These are phyloP conservation scores for Vanessa cardui DNA, from an alignment of 2,888 invertebrate species.

Conservation along the genomic window DNA sequence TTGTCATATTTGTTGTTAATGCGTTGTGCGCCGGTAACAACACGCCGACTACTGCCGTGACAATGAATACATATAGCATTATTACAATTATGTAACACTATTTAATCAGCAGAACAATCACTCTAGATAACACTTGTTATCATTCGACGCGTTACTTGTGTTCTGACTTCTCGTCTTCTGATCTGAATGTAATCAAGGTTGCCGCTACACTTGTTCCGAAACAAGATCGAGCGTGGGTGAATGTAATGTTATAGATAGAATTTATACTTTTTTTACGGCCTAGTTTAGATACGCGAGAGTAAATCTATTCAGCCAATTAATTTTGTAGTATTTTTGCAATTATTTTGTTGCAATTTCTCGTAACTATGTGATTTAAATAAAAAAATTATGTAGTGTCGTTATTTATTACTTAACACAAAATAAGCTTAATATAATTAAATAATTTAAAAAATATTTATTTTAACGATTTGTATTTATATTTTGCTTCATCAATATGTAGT, in stretches of 20 bases:
- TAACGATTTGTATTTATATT: too few species aligned
- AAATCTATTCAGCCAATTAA: neutral
- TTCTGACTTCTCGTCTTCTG: slow-evolving; percentile 5
- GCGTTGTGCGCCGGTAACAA: slow-evolving; percentile 45
- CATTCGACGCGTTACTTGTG: slow-evolving; percentile 4
- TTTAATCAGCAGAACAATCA: slow-evolving; percentile 33
- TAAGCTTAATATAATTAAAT: too few species aligned
- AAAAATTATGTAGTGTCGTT: too few species aligned
- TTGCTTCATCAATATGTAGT: neutral
- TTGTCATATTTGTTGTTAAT: slow-evolving; percentile 59
- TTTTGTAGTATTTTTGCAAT: neutral
- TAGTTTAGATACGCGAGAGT: neutral
- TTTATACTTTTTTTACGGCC: neutral
- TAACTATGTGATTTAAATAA: too few species aligned
- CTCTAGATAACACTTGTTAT: slow-evolving; percentile 21
- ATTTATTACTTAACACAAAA: too few species aligned
- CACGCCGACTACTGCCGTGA: slow-evolving; percentile 47
- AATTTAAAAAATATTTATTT: too few species aligned
- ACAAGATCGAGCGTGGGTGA: neutral
- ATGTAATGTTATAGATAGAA: neutral
- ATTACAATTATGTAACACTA: slow-evolving; percentile 26
- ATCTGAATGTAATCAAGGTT: slow-evolving; percentile 2
- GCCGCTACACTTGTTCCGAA: too few species aligned
- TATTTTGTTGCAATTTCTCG: too few species aligned
- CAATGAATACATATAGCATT: slow-evolving; percentile 35